Conservation (phyloP, 2,113 vertebrate species). For the Chascanopsetta lugubris region DNA sequence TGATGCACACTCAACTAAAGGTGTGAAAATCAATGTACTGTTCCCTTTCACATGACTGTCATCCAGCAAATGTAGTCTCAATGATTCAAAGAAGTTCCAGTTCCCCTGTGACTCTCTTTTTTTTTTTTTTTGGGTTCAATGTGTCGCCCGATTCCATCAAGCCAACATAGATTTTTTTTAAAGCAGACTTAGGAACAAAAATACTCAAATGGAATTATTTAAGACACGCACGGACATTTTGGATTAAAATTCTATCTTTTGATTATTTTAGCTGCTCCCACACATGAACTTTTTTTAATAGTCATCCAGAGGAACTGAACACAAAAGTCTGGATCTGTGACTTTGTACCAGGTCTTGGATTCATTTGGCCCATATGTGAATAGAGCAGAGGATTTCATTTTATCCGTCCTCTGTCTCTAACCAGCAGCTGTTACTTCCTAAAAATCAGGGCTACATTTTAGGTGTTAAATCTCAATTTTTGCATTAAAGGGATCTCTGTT, state of each 20-base stretch:
- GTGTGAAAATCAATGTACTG: conserved; percentile 61
- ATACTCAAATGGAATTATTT: conserved; percentile 35
- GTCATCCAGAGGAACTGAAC: neutral
- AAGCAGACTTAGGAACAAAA: conserved; percentile 21
- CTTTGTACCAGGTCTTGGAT: neutral
- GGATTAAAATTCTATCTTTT: conserved; percentile 17
- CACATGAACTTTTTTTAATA: neutral
- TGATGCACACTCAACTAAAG: conserved; percentile 33
- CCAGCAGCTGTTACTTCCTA: too few species aligned
- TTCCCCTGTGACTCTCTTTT: conserved; percentile 26
- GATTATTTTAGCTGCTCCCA: conserved; percentile 2
- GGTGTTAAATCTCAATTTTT: too few species aligned
- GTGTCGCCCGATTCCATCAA: conserved; percentile 38
- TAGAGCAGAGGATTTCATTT: too few species aligned
- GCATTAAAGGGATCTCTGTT: too few species aligned
- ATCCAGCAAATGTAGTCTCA: conserved; percentile 27
- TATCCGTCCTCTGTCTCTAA: neutral
- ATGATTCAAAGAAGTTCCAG: conserved; percentile 28
- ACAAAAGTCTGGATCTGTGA: neutral
- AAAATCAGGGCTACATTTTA: too few species aligned
- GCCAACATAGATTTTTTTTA: conserved; percentile 14
- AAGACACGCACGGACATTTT: conserved; percentile 7
- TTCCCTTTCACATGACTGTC: conserved; percentile 40
- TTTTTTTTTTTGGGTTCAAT: too few species aligned
- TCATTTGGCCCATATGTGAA: neutral